Percentiles rank a stretch among this genome's conserved stretches.
Conservation (phyloP, 1,140 invertebrate genomes). For the Aplysia californica region DNA sequence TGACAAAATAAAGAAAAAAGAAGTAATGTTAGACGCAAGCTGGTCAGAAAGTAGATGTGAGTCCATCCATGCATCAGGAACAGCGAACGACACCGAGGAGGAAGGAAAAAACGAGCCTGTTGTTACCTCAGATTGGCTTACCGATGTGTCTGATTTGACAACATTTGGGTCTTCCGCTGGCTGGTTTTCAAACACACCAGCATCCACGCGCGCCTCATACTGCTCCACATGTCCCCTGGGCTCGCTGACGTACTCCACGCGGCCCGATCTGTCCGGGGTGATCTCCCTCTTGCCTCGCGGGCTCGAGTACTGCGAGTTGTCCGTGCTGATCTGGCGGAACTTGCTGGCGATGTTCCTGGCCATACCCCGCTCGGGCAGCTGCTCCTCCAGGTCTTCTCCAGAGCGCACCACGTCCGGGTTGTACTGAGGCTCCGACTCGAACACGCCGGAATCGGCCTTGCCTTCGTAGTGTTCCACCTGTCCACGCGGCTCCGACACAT, state of each 20-base stretch:
- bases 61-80: too few relatives aligned
- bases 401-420: conserved; percentile 46
- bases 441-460: conserved; percentile 54
- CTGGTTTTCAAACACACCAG: conserved; percentile 58
- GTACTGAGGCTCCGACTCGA: conserved; percentile 52
- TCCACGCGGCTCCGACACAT: conserved; percentile 52
- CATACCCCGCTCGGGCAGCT: conserved; percentile 54
- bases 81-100: too few relatives aligned
- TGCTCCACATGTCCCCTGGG: conserved; percentile 42
- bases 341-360: conserved; percentile 49
- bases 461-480: conserved; percentile 46
- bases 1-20: too few relatives aligned
- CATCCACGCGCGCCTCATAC: conserved; percentile 49
- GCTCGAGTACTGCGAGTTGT: neutral
- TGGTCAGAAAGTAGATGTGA: too few relatives aligned
- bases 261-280: conserved; percentile 34
- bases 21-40: too few relatives aligned
- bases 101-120: too few relatives aligned
- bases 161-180: conserved; percentile 45
- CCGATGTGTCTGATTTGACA: conserved; percentile 40
- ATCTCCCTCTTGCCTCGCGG: conserved; percentile 34
- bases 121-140: too few relatives aligned
- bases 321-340: conserved; percentile 46
- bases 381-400: conserved; percentile 44
- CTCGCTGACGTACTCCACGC: conserved; percentile 55